Base-by-base conservation (phyloP, 2,888 invertebrate genomes). In the Malachius bipustulatus region DNA sequence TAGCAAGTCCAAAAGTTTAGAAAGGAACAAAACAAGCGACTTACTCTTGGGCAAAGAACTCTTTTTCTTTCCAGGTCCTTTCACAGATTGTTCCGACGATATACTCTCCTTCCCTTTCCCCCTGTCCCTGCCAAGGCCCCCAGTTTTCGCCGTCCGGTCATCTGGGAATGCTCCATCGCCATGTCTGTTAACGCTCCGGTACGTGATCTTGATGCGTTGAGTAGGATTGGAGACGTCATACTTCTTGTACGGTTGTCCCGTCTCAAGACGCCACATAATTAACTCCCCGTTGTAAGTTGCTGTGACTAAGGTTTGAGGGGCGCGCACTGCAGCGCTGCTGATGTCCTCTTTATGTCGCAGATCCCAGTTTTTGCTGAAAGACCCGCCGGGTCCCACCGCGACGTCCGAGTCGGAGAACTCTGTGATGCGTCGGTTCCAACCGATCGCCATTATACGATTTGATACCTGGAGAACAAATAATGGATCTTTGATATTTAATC, bases 191-290 rank as follows among this genome's bases (percentile, higher is more conserved):
- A n/a, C 40, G n/a, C 64, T 64, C 51, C 49, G 65, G 58, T 69
- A 71, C 41, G 63, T 57, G 57, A 73, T 66, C 59, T 73, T 71
- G 45, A 74, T 70, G 37, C 70, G 65, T 41, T 64, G 56, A 44
- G 63, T 67, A 3, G 75, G 74, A 49, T 73, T 67, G 42, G 66
- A 66, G 43, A 73, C 72, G 36, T 57, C 55, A 43, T 56, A 61
- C 36, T 57, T 55, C 41, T 59, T 62, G 38, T 77, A 81, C 0
- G 82, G 75, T 55, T 83, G 80, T 0, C 83, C 83, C 0, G 84
- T 85, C 61, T 85, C 83, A 36, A 85, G 63, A 45, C 77, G 74
- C 87, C 88, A 88, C 44, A 89, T 67, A 14, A 87, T 65, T 31
- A 89, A 66, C 58, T 84, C 82, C 0, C 88, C 88, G 47, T 76